These are phyloP conservation scores for Armadillidium nasatum DNA, from an alignment of 1,140 invertebrate genomes.

Conservation along the genomic window DNA sequence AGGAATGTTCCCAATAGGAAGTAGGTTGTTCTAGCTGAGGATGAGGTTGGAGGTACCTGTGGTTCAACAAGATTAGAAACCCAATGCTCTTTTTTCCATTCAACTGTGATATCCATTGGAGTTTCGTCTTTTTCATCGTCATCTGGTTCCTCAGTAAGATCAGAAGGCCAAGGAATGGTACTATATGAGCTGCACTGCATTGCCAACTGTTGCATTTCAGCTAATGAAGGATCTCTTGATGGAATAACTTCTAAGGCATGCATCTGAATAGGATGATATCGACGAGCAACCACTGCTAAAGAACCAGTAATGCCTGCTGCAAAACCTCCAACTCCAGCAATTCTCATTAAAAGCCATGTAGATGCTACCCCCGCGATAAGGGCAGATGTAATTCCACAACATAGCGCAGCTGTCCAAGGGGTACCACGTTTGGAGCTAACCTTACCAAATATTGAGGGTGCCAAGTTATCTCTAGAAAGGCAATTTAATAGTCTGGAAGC, in stretches of 20 bases:
- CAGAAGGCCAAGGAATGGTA: background rate
- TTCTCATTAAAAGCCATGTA: constrained; percentile 24
- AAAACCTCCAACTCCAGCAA: constrained; percentile 30
- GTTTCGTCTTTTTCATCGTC: background rate
- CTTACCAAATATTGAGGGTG: constrained; percentile 9
- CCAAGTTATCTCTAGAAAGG: constrained; percentile 29
- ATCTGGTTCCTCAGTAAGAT: background rate
- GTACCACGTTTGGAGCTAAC: constrained; percentile 20
- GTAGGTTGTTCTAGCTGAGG: constrained; percentile 29
- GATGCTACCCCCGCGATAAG: constrained; percentile 29
- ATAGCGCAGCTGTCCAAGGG: constrained; percentile 30
- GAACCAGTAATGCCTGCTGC: constrained; percentile 30
- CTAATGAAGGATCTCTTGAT: background rate
- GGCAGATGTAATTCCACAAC: constrained; percentile 22
- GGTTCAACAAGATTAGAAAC: constrained; percentile 26
- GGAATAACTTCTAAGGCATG: background rate
- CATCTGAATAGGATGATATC: constrained; percentile 22
- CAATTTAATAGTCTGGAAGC: constrained; percentile 28
- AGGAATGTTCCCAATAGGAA: constrained; percentile 35
- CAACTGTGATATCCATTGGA: constrained; percentile 28
- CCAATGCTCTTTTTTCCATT: constrained; percentile 28
- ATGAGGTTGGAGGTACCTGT: constrained; percentile 30
- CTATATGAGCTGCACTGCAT: constrained; percentile 4
- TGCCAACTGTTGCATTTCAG: background rate
- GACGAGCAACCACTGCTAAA: constrained; percentile 28